Evolutionary conservation across 2,797 vertebrate species (phyloP).

Genomic region (Cyclopterus lumpus): DNA sequence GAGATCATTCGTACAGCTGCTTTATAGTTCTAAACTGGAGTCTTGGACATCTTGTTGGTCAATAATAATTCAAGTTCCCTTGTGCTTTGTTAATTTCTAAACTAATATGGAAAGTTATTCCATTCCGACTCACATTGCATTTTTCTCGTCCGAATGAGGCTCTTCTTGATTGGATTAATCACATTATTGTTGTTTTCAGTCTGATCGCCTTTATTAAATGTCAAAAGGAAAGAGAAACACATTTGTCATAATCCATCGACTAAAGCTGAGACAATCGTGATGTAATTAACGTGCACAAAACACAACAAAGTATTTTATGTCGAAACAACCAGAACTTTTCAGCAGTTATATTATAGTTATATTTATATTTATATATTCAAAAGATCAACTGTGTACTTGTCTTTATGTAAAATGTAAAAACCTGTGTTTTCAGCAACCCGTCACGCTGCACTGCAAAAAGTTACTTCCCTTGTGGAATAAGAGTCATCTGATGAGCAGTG

Average conservation of each 20-base stretch:
- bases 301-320: not conserved
- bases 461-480: not conserved
- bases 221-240: not conserved
- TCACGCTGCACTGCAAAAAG: not conserved
- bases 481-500: slow-evolving; percentile 21
- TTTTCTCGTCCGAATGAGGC: not conserved
- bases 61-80: not conserved
- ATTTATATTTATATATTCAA: not conserved
- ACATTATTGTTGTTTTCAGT: not conserved
- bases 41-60: not conserved
- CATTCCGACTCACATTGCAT: not conserved
- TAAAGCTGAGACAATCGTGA: not conserved
- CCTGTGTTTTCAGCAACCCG: not conserved
- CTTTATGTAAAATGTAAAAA: not conserved
- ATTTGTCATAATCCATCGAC: not conserved
- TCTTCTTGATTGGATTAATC: not conserved
- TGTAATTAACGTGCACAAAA: not conserved
- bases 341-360: not conserved
- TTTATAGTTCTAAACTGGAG: not conserved
- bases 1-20: too few species aligned
- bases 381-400: not conserved
- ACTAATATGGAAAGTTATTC: not conserved
- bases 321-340: not conserved
- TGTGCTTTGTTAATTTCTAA: not conserved
- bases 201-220: not conserved